Base-by-base conservation (phyloP, 2,888 invertebrate genomes). In the Choristoneura rosaceana region DNA sequence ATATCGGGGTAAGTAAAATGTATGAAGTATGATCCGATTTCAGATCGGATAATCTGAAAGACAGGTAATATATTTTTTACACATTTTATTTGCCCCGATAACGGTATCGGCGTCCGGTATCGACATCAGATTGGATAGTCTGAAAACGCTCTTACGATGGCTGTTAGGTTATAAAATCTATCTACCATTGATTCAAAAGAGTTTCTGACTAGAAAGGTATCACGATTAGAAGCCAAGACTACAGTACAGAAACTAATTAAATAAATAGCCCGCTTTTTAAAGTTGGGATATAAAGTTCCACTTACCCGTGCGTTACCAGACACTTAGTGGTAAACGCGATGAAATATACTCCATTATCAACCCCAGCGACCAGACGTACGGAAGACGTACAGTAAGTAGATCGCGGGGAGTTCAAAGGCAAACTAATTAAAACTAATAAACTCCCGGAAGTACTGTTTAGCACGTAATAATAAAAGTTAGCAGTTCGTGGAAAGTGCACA, bases 341-440 rank as follows among this genome's bases (percentile, higher is more conserved):
- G 17, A 52, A 52, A 52, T 52, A 52, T 5, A 52, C 52, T 17
- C 17, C 15, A 7, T 4, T 15, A 61, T 2, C 17, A 8, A 45
- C 43, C 12, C 4, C 33, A 65, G 60, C 50, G 25, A 66, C 17
- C 15, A 52, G 14, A 25, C 10, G 52, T 17, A 43, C 43, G 3
- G 17, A 47, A 60, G 59, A 66, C 41, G 50, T 43, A 52, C 43
- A 34, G 61, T 45, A 67, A 71, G 55, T 67, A 55, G 55, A 67
- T 55, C 34, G 34, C 8, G 45, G 66, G 45, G 41, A 71, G 38
- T 67, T 71, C 52, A 55, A 25, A 71, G 55, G 52, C 47, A 62
- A 71, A 71, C 66, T 67, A 71, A 71, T 71, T 71, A 71, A 66
- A 71, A 71, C 70, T 66, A 71, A 61, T 66, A 55, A 71, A 71